Percentiles rank a stretch among this genome's conserved stretches.
phyloP scores from a whole-genome alignment of 2,888 invertebrate species.

The Andricus quercusramuli region DNA sequence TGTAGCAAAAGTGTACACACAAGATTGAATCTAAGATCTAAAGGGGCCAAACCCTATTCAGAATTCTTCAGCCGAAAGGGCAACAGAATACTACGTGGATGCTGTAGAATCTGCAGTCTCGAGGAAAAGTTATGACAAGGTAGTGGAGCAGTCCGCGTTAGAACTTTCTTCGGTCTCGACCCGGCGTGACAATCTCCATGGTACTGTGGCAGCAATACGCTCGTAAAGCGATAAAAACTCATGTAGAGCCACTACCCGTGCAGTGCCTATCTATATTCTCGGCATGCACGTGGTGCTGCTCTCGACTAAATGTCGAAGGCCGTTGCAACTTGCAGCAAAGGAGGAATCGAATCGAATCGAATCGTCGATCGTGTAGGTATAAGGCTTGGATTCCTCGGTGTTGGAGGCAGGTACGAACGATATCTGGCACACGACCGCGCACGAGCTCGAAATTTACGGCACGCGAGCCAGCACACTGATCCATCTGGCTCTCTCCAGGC shows the following conservation, averaged over 20 bases:
- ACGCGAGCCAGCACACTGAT: constrained; percentile 75
- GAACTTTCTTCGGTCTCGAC: constrained; percentile 10
- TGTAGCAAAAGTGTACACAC: not conserved
- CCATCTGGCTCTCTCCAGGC: constrained; percentile 47
- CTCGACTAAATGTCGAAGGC: constrained; percentile 61
- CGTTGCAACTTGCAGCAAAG: constrained; percentile 46
- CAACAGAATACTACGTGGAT: not conserved
- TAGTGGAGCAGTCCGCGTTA: not conserved
- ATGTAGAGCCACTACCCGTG: constrained; percentile 5
- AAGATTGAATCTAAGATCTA: not conserved
- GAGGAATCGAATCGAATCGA: constrained; percentile 52
- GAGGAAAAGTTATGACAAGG: not conserved
- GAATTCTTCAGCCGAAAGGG: not conserved
- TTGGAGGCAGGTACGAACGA: constrained; percentile 54
- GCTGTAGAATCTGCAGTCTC: not conserved
- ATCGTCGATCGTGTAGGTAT: constrained; percentile 44
- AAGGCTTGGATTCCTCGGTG: constrained; percentile 55
- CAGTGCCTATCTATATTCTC: constrained; percentile 7
- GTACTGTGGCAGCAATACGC: not conserved
- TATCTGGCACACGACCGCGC: constrained; percentile 76
- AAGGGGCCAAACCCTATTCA: not conserved
- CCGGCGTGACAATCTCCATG: not conserved
- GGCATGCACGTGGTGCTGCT: constrained; percentile 37
- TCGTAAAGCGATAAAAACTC: constrained; percentile 21
- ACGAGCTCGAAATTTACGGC: constrained; percentile 78